Base-by-base conservation (phyloP, 2,113 vertebrate species). In the Gobio gobio region DNA sequence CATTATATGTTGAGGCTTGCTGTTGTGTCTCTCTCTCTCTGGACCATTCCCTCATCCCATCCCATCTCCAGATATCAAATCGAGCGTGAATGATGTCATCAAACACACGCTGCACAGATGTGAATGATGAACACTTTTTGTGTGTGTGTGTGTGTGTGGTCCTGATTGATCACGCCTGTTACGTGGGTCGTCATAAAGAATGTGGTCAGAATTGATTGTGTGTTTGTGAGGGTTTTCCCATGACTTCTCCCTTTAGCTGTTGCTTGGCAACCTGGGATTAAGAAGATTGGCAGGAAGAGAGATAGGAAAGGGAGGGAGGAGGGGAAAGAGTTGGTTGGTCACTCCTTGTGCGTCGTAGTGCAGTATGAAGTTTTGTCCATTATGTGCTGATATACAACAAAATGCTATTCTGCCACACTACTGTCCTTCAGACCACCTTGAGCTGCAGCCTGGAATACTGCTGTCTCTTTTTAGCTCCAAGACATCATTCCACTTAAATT, bases 191-290 rank as follows among this genome's bases (percentile, higher is more conserved):
- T 80, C 20, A 33, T 68, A 64, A 47, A 22, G 49, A 81, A 22
- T 78, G 40, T 29, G 77, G 5, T 63, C 33, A 10, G 26, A 61
- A 18, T 12, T 81, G 16, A 83, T 13, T 74, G 68, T 29, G 43
- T 70, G 85, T 74, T 58, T 78, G 63, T 70, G 64, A 74, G 83
- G 82, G 85, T 49, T 88, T 86, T 76, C 82, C 59, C 68, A 58
- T 83, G 80, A 45, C 64, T 74, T 22, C 24, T 59, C 77, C 64
- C 29, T n/a, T 79, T 68, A 26, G 59, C 47, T 43, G 82, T 84
- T 88, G 84, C 87, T 63, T 43, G 22, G 84, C 76, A 88, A 88
- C 87, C 33, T 79, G 24, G 49, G 75, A 73, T 88, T 86, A 86
- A 76, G 22, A 51, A 79, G 82, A 82, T 75, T n/a, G 49, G 72